Evolutionary conservation across 2,113 vertebrate genomes (phyloP), one percentile per base, ranked within the genome.

Genomic region (Andinoacara biseriatus): DNA sequence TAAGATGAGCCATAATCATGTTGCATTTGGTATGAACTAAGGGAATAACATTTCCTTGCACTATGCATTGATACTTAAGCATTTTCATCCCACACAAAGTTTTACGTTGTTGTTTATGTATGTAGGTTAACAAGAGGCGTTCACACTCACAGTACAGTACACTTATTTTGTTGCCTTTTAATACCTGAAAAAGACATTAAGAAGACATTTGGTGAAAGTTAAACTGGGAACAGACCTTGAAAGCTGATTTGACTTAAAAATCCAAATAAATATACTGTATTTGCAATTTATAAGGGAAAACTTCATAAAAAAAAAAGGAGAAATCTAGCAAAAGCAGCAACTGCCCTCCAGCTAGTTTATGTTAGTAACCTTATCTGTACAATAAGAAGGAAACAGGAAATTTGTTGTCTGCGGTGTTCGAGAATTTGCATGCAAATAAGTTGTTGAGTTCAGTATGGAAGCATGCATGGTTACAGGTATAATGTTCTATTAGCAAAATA

Each of bases 21-120:
- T 65, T 60, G 79, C 10, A 69, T 69, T 78, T 67, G 20, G 40
- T 74, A 56, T 54, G 77, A 86, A 49, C 3, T 18, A 18, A 60
- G 40, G 3, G 65, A 54, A 92, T 86, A 69, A 61, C 24, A 11
- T 61, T 35, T 69, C 79, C 59, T 26, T 31, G 18, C 61, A 56
- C 29, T 78, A 43, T 1, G 10, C 40, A 59, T 75, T 31, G 46
- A 74, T 74, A 63, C 69, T 79, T 14, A 10, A 40, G 29, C 35
- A 35, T 18, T 74, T 74, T 77, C 35, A 74, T 74, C 38, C 74
- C 22, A 87, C 60, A 69, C 33, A 46, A 52, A 31, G 54, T 57
- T 84, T 57, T 67, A 18, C 74, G 60, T 72, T 84, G 18, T 18
- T 33, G 14, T n/a, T 86, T 83, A 58, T 0, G 0, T 24, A 20